These are phyloP conservation scores for Macaria liturata DNA, from an alignment of 2,888 invertebrate species.

Conservation along the genomic window DNA sequence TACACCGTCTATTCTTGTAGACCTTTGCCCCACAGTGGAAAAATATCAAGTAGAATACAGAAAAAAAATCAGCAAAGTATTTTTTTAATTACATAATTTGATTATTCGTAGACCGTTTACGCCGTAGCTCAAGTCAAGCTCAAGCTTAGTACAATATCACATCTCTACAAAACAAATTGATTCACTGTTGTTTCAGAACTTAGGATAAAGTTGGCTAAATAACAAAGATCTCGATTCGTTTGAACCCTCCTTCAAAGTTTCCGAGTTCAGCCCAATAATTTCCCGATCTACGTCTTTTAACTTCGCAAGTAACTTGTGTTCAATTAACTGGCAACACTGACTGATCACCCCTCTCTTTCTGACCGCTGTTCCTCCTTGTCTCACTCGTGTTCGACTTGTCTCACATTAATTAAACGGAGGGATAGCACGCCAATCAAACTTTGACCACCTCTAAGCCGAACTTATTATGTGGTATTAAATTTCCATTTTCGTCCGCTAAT, in stretches of 20 bases:
- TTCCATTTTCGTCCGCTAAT: conserved; percentile 69
- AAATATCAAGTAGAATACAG: no score
- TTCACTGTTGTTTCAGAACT: conserved; percentile 42
- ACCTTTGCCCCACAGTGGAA: no score
- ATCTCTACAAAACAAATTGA: conserved; percentile 38
- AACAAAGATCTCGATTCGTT: conserved; percentile 45
- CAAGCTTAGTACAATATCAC: conserved; percentile 15
- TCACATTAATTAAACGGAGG: conserved; percentile 78
- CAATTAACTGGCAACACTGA: conserved; percentile 73
- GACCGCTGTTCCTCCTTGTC: conserved; percentile 49
- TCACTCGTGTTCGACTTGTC: conserved; percentile 60
- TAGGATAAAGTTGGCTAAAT: conserved; percentile 46
- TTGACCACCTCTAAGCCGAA: conserved; percentile 78
- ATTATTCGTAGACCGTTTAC: no score
- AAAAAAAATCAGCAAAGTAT: no score
- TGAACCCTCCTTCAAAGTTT: conserved; percentile 50
- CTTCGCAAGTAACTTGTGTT: conserved; percentile 64
- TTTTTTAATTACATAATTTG: not conserved
- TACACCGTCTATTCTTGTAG: no score
- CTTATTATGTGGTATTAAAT: conserved; percentile 81
- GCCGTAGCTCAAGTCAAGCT: no score
- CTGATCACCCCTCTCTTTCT: conserved; percentile 55
- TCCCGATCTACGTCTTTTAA: conserved; percentile 58
- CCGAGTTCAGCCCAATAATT: conserved; percentile 60
- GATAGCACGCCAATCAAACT: conserved; percentile 81